Base-by-base conservation (phyloP, 2,888 invertebrate species). In the Drosophila helvetica region DNA sequence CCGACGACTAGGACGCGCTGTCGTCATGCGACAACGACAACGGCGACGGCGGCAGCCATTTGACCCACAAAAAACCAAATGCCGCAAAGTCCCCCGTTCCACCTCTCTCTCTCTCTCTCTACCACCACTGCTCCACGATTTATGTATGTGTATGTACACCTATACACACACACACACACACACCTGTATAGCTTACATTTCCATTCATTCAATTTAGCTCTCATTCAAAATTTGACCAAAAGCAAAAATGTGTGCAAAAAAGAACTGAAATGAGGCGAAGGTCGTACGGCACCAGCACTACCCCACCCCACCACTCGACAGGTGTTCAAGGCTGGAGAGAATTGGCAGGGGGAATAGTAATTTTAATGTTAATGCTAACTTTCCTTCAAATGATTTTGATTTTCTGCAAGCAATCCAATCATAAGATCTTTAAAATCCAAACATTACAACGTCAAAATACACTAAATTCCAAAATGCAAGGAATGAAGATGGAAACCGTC, bases 11-110 rank as follows among this genome's bases (percentile, higher is more conserved):
- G 38, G 38, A 38, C 38, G 38, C 38, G 38, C n/a, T 38, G 38
- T 38, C 38, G 38, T 45, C 45, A 38, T 38, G 38, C 30, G 50
- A 46, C 22, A 5, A 52, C 54, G 60, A 60, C 58, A 46, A 46
- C 71, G 72, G 69, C 69, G 78, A 30, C 76, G 76, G 45, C 68
- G 43, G 72, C 71, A 75, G 67, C 58, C 57, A 55, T 79, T 80
- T 83, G 80, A 81, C 80, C 80, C 83, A 81, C 79, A 80, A 80
- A 80, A 38, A 71, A 54, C 55, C 65, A 70, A 78, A 72, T 75
- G 71, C 61, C 80, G 75, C 74, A 71, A 54, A 57, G 47, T 55
- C 55, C 51, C 56, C 33, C 56, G 56, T 30, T 47, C 53, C 43
- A 47, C 47, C 52, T 2, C 25, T 7, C 25, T 7, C 7, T 5